phyloP scores from a whole-genome alignment of 2,888 invertebrate species.

The Augiades crinisus region DNA sequence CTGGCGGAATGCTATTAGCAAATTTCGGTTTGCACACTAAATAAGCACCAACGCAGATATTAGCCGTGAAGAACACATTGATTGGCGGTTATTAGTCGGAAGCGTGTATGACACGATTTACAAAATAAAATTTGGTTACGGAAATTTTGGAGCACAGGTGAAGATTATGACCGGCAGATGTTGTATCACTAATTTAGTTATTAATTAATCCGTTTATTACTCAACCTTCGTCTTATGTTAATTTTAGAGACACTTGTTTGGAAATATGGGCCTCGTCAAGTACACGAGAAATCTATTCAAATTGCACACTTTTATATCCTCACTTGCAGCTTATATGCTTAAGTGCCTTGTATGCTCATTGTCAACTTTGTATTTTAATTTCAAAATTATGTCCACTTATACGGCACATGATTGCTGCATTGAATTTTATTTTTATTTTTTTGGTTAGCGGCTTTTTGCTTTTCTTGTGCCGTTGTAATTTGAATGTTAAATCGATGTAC shows the following conservation, averaged over 20 bases:
- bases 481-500: conserved; percentile 16
- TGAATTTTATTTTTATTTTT: conserved; percentile 23
- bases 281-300: conserved; percentile 7
- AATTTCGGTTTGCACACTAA: conserved; percentile 54
- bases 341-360: conserved; percentile 20
- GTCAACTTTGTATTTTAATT: conserved; percentile 26
- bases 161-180: conserved; percentile 21
- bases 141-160: conserved; percentile 23
- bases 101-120: conserved; percentile 52
- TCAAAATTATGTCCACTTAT: conserved; percentile 22
- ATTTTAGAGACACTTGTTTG: conserved; percentile 3
- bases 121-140: conserved; percentile 24
- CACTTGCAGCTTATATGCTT: too few species aligned
- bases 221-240: conserved; percentile 1
- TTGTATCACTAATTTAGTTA: conserved; percentile 16
- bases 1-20: conserved; percentile 51
- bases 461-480: conserved; percentile 20
- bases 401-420: conserved; percentile 16
- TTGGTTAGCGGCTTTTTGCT: conserved; percentile 6
- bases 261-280: not conserved
- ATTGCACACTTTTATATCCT: not conserved
- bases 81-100: conserved; percentile 46
- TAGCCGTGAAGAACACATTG: conserved; percentile 40
- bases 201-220: conserved; percentile 13
- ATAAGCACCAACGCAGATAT: conserved; percentile 63